These are phyloP conservation scores for Aspidapion aeneum DNA, from an alignment of 2,888 invertebrate genomes.

Conservation along the genomic window DNA sequence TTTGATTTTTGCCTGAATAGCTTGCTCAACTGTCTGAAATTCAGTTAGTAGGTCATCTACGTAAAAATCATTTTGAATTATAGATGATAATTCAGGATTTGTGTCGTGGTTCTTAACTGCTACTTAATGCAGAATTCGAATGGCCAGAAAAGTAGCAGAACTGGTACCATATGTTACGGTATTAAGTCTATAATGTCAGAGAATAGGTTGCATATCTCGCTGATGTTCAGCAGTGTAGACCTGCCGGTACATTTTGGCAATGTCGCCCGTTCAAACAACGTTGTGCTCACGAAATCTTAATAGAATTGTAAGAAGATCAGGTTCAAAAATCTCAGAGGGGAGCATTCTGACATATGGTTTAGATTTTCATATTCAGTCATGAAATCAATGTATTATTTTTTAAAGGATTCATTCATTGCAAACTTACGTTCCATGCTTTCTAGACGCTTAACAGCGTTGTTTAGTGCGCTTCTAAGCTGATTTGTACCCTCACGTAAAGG, in stretches of 20 bases:
- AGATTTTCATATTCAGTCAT: not conserved
- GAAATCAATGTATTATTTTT: not conserved
- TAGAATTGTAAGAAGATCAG: slow-evolving; percentile 7
- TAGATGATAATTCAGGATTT: not conserved
- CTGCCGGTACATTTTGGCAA: slow-evolving; percentile 13
- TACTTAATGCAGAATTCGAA: slow-evolving; percentile 8
- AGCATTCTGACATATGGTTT: not conserved
- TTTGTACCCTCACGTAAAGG: not conserved
- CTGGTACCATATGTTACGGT: slow-evolving; percentile 16
- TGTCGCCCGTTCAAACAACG: slow-evolving; percentile 5
- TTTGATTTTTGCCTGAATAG: too few species aligned
- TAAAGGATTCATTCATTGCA: too few species aligned
- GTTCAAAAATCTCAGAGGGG: too few species aligned
- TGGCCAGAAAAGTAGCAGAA: slow-evolving; percentile 12
- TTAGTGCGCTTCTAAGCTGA: not conserved
- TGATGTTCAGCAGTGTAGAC: not conserved
- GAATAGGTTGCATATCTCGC: slow-evolving; percentile 6
- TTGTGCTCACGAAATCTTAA: slow-evolving; percentile 6
- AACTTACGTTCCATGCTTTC: not conserved
- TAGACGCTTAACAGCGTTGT: not conserved
- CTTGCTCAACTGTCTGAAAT: too few species aligned
- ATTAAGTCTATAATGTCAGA: slow-evolving; percentile 13
- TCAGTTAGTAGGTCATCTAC: slow-evolving; percentile 16
- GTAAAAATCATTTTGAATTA: slow-evolving; percentile 16
- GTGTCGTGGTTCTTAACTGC: not conserved